These are phyloP conservation scores for Pseudomyrmex flavicornis DNA, from an alignment of 1,140 invertebrate species.

Conservation along the genomic window DNA sequence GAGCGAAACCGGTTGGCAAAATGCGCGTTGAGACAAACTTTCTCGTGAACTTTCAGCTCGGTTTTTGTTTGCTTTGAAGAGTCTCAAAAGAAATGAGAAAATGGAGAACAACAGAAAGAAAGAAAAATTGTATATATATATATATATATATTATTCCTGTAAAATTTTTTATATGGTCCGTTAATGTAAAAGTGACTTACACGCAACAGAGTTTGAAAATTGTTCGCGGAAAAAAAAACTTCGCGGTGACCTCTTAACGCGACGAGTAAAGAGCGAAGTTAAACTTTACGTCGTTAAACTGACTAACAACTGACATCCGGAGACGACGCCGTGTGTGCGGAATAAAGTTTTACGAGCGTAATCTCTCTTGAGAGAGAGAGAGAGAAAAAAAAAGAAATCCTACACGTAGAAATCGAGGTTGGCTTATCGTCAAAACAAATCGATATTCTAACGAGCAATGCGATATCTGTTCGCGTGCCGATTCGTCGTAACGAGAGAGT, in stretches of 20 bases:
- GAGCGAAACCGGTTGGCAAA: background rate
- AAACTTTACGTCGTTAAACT: too few species aligned
- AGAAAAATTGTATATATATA: too few species aligned
- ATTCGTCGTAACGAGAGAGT: conserved; percentile 32
- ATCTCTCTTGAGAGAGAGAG: background rate
- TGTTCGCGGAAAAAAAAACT: too few species aligned
- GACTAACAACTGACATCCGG: too few species aligned
- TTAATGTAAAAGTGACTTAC: too few species aligned
- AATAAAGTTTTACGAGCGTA: background rate
- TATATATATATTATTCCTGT: too few species aligned
- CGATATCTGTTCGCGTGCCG: conserved; percentile 24
- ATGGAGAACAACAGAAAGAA: background rate
- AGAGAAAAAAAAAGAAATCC: background rate
- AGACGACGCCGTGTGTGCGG: too few species aligned
- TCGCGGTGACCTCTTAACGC: too few species aligned
- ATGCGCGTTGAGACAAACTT: conserved; percentile 9
- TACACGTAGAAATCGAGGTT: conserved; percentile 4
- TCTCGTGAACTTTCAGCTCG: background rate
- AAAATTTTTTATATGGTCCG: too few species aligned
- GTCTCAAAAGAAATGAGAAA: background rate
- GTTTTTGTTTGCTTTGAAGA: background rate
- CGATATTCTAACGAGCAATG: conserved; percentile 15
- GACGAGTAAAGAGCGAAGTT: too few species aligned
- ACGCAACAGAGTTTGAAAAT: too few species aligned
- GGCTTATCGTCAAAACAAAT: conserved; percentile 31